Evolutionary conservation across 1,140 invertebrate genomes (phyloP).

Genomic region (Radopholus similis): DNA sequence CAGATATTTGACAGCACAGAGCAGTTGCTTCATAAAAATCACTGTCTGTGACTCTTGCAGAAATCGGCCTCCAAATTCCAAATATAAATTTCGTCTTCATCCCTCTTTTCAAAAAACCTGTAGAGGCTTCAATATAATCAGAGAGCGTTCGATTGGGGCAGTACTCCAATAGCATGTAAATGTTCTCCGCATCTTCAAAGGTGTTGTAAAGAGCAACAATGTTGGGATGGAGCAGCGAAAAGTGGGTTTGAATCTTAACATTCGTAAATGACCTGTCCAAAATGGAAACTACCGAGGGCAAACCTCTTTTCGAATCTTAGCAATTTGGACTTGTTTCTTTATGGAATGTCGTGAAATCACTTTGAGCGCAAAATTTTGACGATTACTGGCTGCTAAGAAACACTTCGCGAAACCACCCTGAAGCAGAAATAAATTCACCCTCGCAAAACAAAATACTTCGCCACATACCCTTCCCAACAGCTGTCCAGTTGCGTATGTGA

Average conservation of each 20-base stretch:
- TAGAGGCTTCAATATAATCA: conserved; percentile 30
- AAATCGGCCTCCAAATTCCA: conserved; percentile 34
- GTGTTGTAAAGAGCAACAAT: conserved; percentile 32
- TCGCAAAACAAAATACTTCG: too few relatives aligned
- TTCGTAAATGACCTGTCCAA: neutral
- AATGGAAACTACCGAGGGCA: neutral
- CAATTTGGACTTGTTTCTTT: conserved; percentile 16
- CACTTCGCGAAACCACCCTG: conserved; percentile 43
- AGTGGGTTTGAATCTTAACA: conserved; percentile 26
- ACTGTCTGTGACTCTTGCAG: conserved; percentile 30
- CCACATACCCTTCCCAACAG: neutral
- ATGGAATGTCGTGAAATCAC: conserved; percentile 19
- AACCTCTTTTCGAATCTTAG: conserved; percentile 33
- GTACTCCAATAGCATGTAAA: conserved; percentile 40
- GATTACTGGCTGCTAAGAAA: conserved; percentile 28
- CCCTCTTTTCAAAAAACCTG: too few relatives aligned
- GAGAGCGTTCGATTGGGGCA: conserved; percentile 36
- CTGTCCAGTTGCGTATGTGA: neutral
- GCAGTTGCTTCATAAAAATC: conserved; percentile 35
- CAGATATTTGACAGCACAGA: conserved; percentile 33
- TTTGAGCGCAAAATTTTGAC: conserved; percentile 42
- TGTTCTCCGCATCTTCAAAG: conserved; percentile 40
- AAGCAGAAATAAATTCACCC: conserved; percentile 3
- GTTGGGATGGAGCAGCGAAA: conserved; percentile 40
- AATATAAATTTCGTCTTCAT: neutral